Evolutionary conservation across 2,888 invertebrate species (phyloP), one percentile per base, ranked within the genome.

Genomic region (Acanthopleura granulata): DNA sequence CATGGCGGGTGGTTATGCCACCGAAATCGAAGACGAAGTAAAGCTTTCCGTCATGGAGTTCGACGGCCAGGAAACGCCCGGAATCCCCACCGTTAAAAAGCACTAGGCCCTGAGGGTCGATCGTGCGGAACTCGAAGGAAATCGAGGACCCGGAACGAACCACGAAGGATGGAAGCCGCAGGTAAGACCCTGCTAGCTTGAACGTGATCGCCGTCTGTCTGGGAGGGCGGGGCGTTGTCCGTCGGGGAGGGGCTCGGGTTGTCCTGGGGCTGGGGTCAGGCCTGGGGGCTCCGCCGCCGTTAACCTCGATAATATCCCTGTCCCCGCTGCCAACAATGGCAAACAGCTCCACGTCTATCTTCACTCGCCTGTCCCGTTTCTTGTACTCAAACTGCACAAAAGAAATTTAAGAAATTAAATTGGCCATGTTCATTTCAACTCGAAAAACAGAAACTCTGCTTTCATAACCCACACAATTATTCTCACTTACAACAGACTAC

Each of bases 11-110:
- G 0, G 83, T 80, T 14, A 81, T 81, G 4, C 76, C 75, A 0
- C 88, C 89, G 29, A 87, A 79, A 76, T 89, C 82, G 73, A 86
- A 81, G 16, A 89, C 85, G 51, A 87, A 82, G 77, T 87, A 88
- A 12, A 88, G 82, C 27, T 82, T 81, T 0, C 89, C 89, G 75
- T 89, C 90, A 76, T 81, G 86, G 49, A 89, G 76, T 77, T 90
- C 90, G 16, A 89, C 71, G 9, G 85, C 87, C 25, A 89, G 73
- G 77, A 86, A 89, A 81, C 80, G 11, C 72, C 74, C 15, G 12
- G 61, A 74, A 30, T 71, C 72, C 50, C 80, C 81, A 6, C 83
- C 79, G 22, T 84, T 82, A 62, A 82, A 85, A 25, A 86, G 77
- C 16, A 90, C 74, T 15, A 90, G 72, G 30, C 87, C 89, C 51